Evolutionary conservation across 1,140 invertebrate genomes (phyloP).

Genomic region (Carposina sasakii): DNA sequence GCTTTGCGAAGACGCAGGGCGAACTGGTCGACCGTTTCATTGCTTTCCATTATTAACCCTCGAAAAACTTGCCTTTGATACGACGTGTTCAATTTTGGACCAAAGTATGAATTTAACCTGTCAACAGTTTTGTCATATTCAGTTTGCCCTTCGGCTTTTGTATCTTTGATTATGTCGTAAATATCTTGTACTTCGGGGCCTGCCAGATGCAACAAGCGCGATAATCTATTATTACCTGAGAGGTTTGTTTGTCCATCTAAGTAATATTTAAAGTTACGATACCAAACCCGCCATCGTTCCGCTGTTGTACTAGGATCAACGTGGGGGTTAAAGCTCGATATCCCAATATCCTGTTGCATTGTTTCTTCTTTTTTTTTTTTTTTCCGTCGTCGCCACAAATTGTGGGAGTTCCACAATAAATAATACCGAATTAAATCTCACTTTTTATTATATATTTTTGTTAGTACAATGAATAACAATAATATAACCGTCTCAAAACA

Average conservation of each 20-base stretch:
- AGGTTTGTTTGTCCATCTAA: neutral
- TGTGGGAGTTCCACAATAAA: too few relatives aligned
- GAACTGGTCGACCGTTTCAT: conserved; percentile 4
- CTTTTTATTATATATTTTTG: too few relatives aligned
- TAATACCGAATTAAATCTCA: too few relatives aligned
- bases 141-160: neutral
- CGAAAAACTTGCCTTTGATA: conserved; percentile 9
- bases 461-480: too few relatives aligned
- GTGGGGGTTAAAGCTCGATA: conserved; percentile 5
- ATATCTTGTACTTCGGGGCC: conserved; percentile 5
- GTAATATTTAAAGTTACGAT: conserved; percentile 1
- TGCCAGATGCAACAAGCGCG: conserved; percentile 6
- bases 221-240: neutral
- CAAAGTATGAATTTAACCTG: conserved; percentile 1
- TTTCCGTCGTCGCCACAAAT: too few relatives aligned
- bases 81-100: neutral
- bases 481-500: too few relatives aligned
- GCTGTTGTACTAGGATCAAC: neutral
- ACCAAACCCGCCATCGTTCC: conserved; percentile 1
- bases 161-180: conserved; percentile 3
- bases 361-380: too few relatives aligned
- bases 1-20: neutral
- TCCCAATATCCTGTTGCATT: too few relatives aligned
- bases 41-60: neutral
- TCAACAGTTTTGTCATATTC: too few relatives aligned